These are phyloP conservation scores for Syrrhaptes paradoxus DNA, from an alignment of 2,113 vertebrate genomes.

Conservation along the genomic window DNA sequence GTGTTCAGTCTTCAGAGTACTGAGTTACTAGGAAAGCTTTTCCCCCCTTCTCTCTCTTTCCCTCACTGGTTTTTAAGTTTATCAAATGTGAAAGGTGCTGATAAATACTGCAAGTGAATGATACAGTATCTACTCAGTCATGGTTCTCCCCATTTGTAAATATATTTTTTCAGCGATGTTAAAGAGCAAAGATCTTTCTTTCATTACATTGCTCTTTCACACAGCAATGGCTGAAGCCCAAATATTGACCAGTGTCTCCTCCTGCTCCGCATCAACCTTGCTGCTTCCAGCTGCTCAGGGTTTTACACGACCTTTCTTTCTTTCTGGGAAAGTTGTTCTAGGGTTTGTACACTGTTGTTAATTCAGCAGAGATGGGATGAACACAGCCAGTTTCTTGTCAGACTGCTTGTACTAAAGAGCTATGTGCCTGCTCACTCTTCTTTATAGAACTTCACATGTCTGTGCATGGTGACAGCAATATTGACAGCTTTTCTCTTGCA, in stretches of 20 bases:
- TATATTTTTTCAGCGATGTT: background rate
- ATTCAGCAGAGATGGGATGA: background rate
- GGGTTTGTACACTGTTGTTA: background rate
- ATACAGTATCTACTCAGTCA: slow-evolving; percentile 1
- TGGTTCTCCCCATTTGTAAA: background rate
- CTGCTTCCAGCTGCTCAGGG: background rate
- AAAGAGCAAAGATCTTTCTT: background rate
- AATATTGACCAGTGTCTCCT: background rate
- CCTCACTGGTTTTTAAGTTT: slow-evolving; percentile 8
- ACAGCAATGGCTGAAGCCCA: background rate
- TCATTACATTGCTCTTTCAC: background rate
- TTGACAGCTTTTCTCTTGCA: background rate
- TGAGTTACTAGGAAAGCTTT: slow-evolving; percentile 37
- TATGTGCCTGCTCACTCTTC: background rate
- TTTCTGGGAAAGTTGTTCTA: background rate
- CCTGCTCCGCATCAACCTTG: background rate
- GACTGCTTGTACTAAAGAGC: background rate
- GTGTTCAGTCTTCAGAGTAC: background rate
- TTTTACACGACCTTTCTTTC: background rate
- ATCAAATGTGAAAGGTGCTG: slow-evolving; percentile 47
- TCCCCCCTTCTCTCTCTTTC: background rate
- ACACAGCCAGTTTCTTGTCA: background rate
- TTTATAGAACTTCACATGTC: background rate
- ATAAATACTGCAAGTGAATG: slow-evolving; percentile 50
- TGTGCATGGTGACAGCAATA: background rate